A percentile compares a stretch with the other conserved stretches of the same genome.
Evolutionary conservation across 53 echinoderm and acorn worm genomes (phyloP).

Genomic region (Apostichopus leukothele): DNA sequence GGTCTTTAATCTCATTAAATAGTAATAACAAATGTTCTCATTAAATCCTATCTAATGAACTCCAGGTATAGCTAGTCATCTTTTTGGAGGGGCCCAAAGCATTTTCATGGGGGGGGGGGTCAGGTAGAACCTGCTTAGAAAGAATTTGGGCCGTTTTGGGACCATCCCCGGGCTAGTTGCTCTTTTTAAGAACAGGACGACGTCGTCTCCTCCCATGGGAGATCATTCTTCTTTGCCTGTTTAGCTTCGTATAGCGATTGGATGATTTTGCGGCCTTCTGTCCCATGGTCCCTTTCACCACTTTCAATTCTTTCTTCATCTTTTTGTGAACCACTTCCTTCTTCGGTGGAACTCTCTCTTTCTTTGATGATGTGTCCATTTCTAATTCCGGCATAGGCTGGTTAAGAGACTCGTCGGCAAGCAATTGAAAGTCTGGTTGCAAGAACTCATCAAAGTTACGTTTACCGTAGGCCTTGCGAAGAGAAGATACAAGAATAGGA

Average conservation of each 20-base stretch:
- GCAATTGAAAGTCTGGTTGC: slow-evolving; percentile 7
- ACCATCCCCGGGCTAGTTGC: too few relatives aligned
- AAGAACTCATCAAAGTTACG: slow-evolving; percentile 29
- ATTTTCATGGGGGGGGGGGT: too few relatives aligned
- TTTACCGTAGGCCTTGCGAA: not conserved
- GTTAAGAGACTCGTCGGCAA: not conserved
- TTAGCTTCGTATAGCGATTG: not conserved
- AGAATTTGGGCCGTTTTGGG: too few relatives aligned
- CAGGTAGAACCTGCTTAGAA: too few relatives aligned
- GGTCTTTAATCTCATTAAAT: too few relatives aligned
- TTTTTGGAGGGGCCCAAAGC: too few relatives aligned
- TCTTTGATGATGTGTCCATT: not conserved
- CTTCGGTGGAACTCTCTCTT: not conserved
- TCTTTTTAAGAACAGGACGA: too few relatives aligned
- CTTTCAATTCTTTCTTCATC: not conserved
- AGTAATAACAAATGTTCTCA: too few relatives aligned
- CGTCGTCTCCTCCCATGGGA: too few relatives aligned
- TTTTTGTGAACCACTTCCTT: not conserved
- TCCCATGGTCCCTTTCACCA: not conserved
- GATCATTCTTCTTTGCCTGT: not conserved
- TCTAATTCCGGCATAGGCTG: not conserved
- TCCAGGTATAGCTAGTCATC: too few relatives aligned
- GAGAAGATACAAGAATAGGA: not conserved
- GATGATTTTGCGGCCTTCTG: not conserved
- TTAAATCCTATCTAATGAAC: too few relatives aligned